Evolutionary conservation across 2,888 invertebrate genomes (phyloP).

Genomic region (Stenolophus ochropezus): DNA sequence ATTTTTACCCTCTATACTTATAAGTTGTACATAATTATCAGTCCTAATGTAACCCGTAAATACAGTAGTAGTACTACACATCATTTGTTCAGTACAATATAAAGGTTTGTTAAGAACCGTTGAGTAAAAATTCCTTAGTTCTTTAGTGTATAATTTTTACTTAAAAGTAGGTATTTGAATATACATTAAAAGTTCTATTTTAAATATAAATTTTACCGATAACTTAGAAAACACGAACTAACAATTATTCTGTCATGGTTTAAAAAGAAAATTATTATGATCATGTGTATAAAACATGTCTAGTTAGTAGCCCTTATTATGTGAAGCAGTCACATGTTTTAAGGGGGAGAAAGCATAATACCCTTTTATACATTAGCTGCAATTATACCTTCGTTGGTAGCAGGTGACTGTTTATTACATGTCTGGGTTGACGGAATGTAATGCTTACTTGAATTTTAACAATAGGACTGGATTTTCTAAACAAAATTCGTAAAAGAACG

Average conservation of each 20-base stretch:
- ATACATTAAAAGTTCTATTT: no score
- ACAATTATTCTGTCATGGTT: slow-evolving; percentile 30
- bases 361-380: slow-evolving; percentile 12
- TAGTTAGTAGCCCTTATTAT: slow-evolving; percentile 35
- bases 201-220: background rate
- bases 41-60: no score
- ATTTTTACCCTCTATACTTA: no score
- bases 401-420: background rate
- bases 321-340: slow-evolving; percentile 24
- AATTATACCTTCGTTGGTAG: slow-evolving; percentile 4
- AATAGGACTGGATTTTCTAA: background rate
- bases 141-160: no score
- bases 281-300: slow-evolving; percentile 29
- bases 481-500: no score
- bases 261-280: slow-evolving; percentile 32
- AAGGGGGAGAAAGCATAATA: background rate
- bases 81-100: no score
- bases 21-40: no score
- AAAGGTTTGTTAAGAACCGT: no score
- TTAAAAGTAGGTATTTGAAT: no score
- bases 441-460: slow-evolving; percentile 13
- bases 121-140: no score
- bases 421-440: background rate
- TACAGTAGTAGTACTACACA: no score
- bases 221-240: slow-evolving; percentile 25